These are phyloP conservation scores for Ibidorhyncha struthersii DNA, from an alignment of 2,113 vertebrate genomes.

Conservation along the genomic window DNA sequence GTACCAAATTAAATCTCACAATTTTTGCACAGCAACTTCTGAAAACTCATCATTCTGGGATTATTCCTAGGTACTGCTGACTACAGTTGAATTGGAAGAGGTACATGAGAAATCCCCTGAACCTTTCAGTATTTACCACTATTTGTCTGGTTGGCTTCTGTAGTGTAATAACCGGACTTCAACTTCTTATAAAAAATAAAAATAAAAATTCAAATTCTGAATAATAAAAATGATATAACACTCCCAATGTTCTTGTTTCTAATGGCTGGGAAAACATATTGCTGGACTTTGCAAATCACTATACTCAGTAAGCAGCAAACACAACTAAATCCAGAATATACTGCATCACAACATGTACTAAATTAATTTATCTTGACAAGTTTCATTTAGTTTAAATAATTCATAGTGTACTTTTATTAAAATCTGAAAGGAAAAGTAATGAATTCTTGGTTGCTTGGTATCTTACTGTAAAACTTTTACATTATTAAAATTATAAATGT, in stretches of 20 bases:
- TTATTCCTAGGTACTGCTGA: neutral
- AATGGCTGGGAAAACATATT: constrained; percentile 1
- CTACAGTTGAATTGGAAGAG: neutral
- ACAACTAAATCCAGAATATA: constrained; percentile 38
- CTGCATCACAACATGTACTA: constrained; percentile 4
- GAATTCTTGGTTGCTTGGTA: neutral
- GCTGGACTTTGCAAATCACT: neutral
- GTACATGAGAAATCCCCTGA: neutral
- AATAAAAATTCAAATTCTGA: neutral
- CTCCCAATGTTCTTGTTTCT: neutral
- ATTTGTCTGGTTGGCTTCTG: neutral
- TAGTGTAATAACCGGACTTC: neutral
- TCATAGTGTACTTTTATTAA: constrained; percentile 56
- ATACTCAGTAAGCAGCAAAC: neutral
- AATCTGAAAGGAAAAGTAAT: constrained; percentile 44
- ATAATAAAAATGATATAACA: neutral
- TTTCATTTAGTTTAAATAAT: constrained; percentile 56
- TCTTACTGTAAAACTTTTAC: constrained; percentile 46
- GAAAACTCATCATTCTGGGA: neutral
- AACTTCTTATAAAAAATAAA: neutral
- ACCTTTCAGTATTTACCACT: neutral
- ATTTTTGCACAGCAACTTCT: neutral
- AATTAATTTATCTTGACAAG: constrained; percentile 58
- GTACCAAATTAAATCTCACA: neutral
- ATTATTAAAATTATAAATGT: constrained; percentile 67